phyloP scores from a whole-genome alignment of 1,140 invertebrate genomes.

The Penaeus chinensis region DNA sequence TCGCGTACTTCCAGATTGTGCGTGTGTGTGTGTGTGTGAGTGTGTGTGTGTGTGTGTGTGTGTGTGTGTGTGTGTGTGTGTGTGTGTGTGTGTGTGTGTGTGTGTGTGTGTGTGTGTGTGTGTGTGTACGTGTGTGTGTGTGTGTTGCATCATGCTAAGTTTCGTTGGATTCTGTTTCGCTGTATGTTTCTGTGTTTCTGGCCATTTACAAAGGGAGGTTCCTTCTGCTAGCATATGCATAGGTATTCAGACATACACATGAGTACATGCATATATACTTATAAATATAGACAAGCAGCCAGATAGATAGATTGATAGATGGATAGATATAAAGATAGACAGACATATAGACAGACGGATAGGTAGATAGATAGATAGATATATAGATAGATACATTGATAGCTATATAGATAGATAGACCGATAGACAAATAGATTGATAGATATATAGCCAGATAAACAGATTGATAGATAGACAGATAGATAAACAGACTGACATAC shows the following conservation, averaged over 20 bases:
- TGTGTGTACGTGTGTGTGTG: background rate
- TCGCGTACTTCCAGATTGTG: too few species aligned
- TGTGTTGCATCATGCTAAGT: background rate
- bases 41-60: constrained; percentile 11
- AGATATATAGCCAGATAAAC: background rate
- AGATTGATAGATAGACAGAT: background rate
- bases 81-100: constrained; percentile 16
- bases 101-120: background rate
- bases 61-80: background rate
- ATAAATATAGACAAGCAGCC: background rate
- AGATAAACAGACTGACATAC: too few species aligned
- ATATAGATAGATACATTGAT: background rate
- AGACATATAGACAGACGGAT: background rate
- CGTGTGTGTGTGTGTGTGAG: background rate
- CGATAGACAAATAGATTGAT: background rate
- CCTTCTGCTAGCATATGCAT: too few species aligned
- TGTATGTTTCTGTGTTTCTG: constrained; percentile 12
- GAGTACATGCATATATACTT: background rate
- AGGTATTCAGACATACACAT: too few species aligned
- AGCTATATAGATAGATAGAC: background rate
- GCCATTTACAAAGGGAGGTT: too few species aligned
- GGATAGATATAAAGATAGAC: background rate
- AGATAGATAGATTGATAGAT: background rate
- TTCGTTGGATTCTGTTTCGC: background rate
- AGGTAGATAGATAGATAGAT: background rate